Conservation (phyloP, 2,113 vertebrate genomes). For the Thinocorus orbignyianus region DNA sequence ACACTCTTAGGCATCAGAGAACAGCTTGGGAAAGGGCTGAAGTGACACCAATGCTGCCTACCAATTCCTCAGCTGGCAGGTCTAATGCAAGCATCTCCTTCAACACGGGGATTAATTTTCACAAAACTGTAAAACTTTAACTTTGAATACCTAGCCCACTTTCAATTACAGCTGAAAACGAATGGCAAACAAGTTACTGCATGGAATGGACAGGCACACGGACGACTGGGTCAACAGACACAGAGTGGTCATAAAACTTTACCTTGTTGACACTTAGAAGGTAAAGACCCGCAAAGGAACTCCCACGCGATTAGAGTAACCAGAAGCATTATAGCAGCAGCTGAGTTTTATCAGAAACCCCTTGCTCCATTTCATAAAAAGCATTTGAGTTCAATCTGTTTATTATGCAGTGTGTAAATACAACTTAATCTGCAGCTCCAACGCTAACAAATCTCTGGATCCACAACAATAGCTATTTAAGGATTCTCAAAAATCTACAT, state of each 20-base stretch:
- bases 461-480: not conserved
- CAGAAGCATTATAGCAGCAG: not conserved
- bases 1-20: not conserved
- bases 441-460: not conserved
- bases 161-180: not conserved
- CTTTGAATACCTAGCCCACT: not conserved
- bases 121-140: not conserved
- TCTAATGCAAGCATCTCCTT: not conserved
- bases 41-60: not conserved
- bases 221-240: not conserved
- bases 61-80: accelerated
- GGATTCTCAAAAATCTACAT: not conserved
- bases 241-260: accelerated
- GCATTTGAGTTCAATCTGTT: not conserved
- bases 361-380: not conserved
- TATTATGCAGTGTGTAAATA: not conserved
- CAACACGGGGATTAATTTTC: not conserved
- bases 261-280: not conserved
- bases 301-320: not conserved
- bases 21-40: not conserved
- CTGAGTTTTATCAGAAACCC: not conserved
- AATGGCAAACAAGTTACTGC: not conserved
- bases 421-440: not conserved
- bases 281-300: not conserved
- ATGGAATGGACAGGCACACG: not conserved